A percentile compares a stretch with the other conserved stretches of the same genome.
phyloP scores from a whole-genome alignment of 2,113 vertebrate species.

The Limnothrissa miodon region DNA sequence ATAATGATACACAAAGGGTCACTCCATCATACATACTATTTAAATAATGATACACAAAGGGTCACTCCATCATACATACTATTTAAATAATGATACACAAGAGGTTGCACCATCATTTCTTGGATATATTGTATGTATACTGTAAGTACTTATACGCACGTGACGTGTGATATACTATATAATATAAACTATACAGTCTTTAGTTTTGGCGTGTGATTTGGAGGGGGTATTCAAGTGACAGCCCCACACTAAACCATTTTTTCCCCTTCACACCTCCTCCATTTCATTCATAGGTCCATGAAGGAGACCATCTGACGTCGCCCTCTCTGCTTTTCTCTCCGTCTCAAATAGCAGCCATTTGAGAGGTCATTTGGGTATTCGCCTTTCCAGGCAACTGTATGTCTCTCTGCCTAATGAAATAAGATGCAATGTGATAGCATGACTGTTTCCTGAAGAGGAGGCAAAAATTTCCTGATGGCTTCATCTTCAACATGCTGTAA shows the following conservation, averaged over 20 bases:
- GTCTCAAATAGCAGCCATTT: neutral
- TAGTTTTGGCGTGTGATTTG: neutral
- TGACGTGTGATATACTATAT: too few relatives aligned
- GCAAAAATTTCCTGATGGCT: neutral
- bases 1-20: too few relatives aligned
- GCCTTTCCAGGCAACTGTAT: neutral
- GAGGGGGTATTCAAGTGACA: neutral
- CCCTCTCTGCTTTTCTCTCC: neutral
- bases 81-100: too few relatives aligned
- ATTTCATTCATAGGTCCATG: neutral
- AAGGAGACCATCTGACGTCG: neutral
- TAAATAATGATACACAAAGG: too few relatives aligned
- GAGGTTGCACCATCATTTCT: too few relatives aligned
- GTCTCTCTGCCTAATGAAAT: constrained; percentile 3
- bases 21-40: too few relatives aligned
- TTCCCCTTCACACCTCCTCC: neutral
- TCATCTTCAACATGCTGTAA: neutral
- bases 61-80: too few relatives aligned
- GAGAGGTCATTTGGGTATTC: neutral
- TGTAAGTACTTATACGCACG: too few relatives aligned
- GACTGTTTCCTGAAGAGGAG: neutral
- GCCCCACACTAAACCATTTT: neutral
- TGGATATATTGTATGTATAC: too few relatives aligned
- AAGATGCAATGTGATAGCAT: neutral
- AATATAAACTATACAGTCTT: too few relatives aligned